These are phyloP conservation scores for Sebastes diploproa DNA, from an alignment of 2,797 vertebrate genomes.

Conservation along the genomic window DNA sequence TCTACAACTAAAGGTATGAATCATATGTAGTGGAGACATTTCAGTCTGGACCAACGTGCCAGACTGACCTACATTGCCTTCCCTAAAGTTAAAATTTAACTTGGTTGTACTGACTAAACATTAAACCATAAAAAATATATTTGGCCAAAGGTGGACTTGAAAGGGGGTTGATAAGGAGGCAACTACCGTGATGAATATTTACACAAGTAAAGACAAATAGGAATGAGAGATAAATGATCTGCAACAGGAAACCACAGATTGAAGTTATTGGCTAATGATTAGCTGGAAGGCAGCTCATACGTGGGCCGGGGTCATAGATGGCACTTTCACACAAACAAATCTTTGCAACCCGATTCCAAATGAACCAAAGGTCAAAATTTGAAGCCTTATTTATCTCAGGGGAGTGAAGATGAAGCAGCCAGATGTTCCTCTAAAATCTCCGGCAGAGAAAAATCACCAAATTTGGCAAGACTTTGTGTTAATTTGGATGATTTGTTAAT, in stretches of 20 bases:
- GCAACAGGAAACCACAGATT: background rate
- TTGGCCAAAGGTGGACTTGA: background rate
- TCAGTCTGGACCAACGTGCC: background rate
- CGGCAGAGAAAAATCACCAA: background rate
- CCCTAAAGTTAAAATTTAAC: background rate
- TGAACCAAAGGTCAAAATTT: background rate
- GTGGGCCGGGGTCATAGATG: background rate
- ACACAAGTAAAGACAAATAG: background rate
- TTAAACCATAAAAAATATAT: background rate
- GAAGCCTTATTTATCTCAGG: background rate
- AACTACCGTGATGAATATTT: background rate
- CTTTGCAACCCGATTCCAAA: background rate
- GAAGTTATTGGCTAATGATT: background rate
- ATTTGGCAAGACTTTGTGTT: background rate
- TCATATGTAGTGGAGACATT: background rate
- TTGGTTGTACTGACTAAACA: background rate
- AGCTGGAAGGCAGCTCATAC: background rate
- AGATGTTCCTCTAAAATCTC: background rate
- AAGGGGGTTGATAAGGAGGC: background rate
- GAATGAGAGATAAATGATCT: background rate
- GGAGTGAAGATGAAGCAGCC: background rate
- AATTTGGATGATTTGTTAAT: background rate
- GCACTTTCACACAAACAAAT: background rate
- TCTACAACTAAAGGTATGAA: too few relatives aligned
- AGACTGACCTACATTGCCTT: background rate